Evolutionary conservation across 2,888 invertebrate genomes (phyloP).

Genomic region (Crocallis elinguaria): DNA sequence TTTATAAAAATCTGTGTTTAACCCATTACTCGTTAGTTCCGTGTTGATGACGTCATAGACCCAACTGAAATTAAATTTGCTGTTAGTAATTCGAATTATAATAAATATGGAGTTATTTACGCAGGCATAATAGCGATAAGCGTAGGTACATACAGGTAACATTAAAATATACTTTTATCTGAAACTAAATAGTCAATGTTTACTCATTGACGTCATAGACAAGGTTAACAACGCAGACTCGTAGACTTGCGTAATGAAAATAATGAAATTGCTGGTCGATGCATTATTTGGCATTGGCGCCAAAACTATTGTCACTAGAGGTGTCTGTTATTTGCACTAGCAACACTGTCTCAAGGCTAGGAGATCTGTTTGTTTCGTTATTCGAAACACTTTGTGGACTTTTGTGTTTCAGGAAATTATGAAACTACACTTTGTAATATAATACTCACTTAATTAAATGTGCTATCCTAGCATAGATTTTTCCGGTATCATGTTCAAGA

Average conservation of each 20-base stretch:
- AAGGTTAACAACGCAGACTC: constrained; percentile 37
- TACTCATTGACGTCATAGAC: constrained; percentile 37
- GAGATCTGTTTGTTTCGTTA: background rate
- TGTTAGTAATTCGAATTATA: no score
- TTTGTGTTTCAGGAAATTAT: background rate
- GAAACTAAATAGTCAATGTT: constrained; percentile 20
- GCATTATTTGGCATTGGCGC: constrained; percentile 65
- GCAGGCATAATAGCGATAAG: no score
- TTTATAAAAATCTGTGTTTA: no score
- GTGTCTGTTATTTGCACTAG: constrained; percentile 52
- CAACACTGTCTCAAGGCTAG: constrained; percentile 36
- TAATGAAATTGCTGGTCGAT: constrained; percentile 39
- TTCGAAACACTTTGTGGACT: background rate
- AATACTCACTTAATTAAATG: no score
- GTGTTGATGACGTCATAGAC: no score
- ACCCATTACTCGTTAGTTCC: no score
- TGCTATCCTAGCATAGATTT: background rate
- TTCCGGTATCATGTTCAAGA: background rate
- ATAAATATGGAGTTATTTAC: no score
- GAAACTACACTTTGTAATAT: background rate
- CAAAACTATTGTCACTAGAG: constrained; percentile 51
- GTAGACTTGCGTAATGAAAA: constrained; percentile 44
- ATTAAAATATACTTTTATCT: constrained; percentile 11
- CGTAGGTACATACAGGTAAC: background rate
- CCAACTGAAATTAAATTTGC: no score